Conservation (phyloP, 2,888 invertebrate genomes). For the Tribolium freemani region DNA sequence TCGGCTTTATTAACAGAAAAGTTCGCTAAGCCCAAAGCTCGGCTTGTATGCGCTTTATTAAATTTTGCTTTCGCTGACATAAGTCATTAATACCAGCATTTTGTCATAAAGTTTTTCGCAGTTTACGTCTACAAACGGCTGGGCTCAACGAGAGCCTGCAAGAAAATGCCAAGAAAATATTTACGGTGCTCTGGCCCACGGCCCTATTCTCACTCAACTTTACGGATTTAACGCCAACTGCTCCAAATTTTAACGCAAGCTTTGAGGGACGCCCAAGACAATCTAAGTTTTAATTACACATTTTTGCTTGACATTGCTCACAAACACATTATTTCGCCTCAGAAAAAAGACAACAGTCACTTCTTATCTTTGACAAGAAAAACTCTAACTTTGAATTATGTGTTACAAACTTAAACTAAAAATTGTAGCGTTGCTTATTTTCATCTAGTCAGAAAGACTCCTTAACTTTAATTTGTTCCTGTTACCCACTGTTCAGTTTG, state of each 20-base stretch:
- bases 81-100: constrained; percentile 55
- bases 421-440: too few species aligned
- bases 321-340: too few species aligned
- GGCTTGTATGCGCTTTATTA: constrained; percentile 54
- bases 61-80: constrained; percentile 58
- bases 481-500: too few species aligned
- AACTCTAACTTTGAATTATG: too few species aligned
- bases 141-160: constrained; percentile 30
- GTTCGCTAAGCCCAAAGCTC: constrained; percentile 53
- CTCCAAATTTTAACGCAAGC: background rate
- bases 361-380: too few species aligned
- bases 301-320: too few species aligned
- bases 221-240: constrained; percentile 16
- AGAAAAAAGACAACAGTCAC: too few species aligned
- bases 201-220: constrained; percentile 18
- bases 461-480: too few species aligned
- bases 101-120: constrained; percentile 51
- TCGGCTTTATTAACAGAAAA: constrained; percentile 58
- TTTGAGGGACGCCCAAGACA: too few species aligned
- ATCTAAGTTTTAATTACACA: too few species aligned
- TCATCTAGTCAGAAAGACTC: too few species aligned
- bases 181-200: constrained; percentile 31
- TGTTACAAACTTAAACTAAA: too few species aligned
- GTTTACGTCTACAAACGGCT: constrained; percentile 39
- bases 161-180: constrained; percentile 31